Base-by-base conservation (phyloP, 1,140 invertebrate species). In the Druon quercuslanigerum region DNA sequence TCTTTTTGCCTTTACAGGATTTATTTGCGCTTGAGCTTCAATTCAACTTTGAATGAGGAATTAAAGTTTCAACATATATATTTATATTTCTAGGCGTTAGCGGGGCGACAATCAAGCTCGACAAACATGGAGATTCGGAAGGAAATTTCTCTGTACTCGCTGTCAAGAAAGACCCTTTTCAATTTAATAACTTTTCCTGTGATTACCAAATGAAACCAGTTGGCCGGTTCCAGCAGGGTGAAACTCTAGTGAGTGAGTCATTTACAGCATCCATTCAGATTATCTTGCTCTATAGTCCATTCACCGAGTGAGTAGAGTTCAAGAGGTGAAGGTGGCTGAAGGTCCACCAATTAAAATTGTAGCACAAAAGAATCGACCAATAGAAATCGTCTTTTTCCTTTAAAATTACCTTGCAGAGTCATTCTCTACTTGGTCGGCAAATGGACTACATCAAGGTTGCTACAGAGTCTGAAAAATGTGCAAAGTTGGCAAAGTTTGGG, bases 61-160 rank as follows among this genome's bases (percentile, higher is more conserved):
- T 70, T 40, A 25, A n/a, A n/a, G 50, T 50, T 50, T 50, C 7
- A 72, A 74, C 66, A 20, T 12, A 46, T 25, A 51, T 71, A 51
- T 73, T 79, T 76, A 73, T 11, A 60, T 54, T 86, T 87, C 11
- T 82, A 99, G 98, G 98, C 94, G 95, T 99, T 54, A 97, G 97
- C 51, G 98, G 98, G 9, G 95, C 97, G 82, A 95, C 94, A 51
- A 98, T 98, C 73, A 95, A 96, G 81, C 94, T 99, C 71, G 98
- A 99, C 91, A 93, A 95, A 80, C 95, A 96, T 84, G 98, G 98
- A 17, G 97, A 99, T 87, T 98, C 98, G 0, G 97, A 99, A 89
- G 98, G 98, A 3, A 99, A 99, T 88, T 99, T 98, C 90, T 98
- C 98, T 0, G 95, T 99, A 50, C 91, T 99, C 20, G 96, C 97